Percentiles rank a stretch among this genome's conserved stretches.
Evolutionary conservation across 2,113 vertebrate species (phyloP).

Genomic region (Pelusios castaneus): DNA sequence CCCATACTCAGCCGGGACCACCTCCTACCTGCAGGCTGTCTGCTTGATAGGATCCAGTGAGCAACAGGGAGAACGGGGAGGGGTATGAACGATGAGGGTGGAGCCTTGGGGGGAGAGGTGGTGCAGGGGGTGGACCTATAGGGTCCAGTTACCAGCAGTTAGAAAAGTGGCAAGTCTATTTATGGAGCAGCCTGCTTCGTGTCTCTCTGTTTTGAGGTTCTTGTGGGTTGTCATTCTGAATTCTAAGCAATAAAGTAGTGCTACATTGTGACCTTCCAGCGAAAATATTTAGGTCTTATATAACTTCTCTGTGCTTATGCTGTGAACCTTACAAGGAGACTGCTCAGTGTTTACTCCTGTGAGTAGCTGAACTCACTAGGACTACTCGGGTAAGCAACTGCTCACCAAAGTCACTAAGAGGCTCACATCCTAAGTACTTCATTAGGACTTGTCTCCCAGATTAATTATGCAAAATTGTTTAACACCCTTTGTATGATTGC

Average conservation of each 20-base stretch:
- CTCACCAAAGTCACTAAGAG: not conserved
- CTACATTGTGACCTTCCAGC: not conserved
- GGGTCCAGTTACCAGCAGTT: no score
- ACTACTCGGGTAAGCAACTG: not conserved
- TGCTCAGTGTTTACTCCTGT: not conserved
- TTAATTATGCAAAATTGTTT: not conserved
- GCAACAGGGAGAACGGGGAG: no score
- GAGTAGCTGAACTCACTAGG: not conserved
- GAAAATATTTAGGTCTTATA: not conserved
- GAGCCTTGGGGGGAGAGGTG: no score
- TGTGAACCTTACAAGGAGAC: not conserved
- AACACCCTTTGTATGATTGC: rapidly evolving
- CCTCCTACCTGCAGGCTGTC: no score
- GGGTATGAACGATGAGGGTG: no score
- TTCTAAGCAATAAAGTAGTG: not conserved
- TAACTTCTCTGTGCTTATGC: not conserved
- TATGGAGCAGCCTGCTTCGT: not conserved
- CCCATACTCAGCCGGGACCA: no score
- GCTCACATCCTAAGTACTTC: not conserved
- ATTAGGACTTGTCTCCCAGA: not conserved
- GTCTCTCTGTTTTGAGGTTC: not conserved
- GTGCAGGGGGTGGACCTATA: no score
- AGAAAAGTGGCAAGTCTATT: no score
- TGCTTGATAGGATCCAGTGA: no score
- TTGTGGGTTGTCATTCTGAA: not conserved